A percentile compares a stretch with the other conserved stretches of the same genome.
Conservation (phyloP, 2,113 vertebrate species). For the Myxocyprinus asiaticus region DNA sequence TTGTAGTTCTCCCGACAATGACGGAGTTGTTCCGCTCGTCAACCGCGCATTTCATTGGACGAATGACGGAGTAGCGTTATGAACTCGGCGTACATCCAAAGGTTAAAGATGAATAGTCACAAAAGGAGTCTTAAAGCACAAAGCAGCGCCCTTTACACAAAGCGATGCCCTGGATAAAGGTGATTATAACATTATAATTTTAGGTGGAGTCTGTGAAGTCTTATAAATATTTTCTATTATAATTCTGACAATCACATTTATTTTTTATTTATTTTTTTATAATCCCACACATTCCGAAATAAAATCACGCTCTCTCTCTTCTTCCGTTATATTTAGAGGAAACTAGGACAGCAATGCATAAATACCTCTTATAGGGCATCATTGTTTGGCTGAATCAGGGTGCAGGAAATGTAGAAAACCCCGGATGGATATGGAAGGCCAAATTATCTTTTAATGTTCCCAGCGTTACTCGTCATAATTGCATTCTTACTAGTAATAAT, state of each 20-base stretch:
- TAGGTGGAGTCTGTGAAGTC: slow-evolving; percentile 15
- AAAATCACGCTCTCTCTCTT: not conserved
- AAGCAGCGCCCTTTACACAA: not conserved
- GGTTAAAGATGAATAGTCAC: slow-evolving; percentile 4
- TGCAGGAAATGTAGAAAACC: not conserved
- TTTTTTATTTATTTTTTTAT: too few species aligned
- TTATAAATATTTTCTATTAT: not conserved
- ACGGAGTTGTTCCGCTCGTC: slow-evolving; percentile 27
- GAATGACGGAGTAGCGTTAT: not conserved
- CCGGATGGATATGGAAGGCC: too few species aligned
- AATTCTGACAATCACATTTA: not conserved
- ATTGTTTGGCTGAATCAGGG: slow-evolving; percentile 56
- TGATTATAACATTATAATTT: not conserved
- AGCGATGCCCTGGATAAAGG: not conserved
- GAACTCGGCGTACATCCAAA: not conserved
- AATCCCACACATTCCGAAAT: too few species aligned
- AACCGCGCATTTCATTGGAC: slow-evolving; percentile 32
- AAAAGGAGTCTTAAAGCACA: not conserved
- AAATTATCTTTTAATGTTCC: too few species aligned
- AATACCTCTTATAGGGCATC: not conserved
- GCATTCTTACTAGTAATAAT: too few species aligned
- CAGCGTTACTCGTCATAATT: too few species aligned
- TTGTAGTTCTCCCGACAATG: slow-evolving; percentile 28
- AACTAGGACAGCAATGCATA: slow-evolving; percentile 25
- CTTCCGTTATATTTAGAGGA: slow-evolving; percentile 18